Conservation (phyloP, 2,113 vertebrate genomes). For the Datnioides undecimradiatus region DNA sequence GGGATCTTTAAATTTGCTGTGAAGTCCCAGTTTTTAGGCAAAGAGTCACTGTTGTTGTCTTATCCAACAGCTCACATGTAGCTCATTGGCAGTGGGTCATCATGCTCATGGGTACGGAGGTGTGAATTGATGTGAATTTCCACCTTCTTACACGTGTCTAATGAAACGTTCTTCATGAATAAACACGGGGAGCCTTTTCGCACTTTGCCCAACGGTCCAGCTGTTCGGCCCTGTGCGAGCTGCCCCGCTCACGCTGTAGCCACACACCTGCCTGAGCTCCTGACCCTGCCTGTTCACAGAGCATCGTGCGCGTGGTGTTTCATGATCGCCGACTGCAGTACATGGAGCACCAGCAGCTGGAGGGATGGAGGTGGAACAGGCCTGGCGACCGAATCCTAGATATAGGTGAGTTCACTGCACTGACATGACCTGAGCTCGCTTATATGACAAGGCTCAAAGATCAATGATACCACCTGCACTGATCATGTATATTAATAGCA, state of each 20-base stretch:
- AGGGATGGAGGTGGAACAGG: slow-evolving; percentile 96
- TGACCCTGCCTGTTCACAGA: slow-evolving; percentile 81
- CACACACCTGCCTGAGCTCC: slow-evolving; percentile 12
- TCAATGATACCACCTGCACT: background rate
- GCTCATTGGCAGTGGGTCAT: background rate
- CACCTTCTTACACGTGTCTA: background rate
- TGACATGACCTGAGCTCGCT: background rate
- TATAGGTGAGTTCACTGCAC: slow-evolving; percentile 85
- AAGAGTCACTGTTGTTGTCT: background rate
- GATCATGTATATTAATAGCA: too few species aligned
- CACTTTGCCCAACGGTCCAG: slow-evolving; percentile 30
- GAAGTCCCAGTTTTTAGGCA: background rate
- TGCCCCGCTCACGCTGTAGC: background rate
- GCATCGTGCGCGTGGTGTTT: slow-evolving; percentile 94
- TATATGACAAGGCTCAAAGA: background rate
- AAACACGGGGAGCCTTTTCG: slow-evolving; percentile 6
- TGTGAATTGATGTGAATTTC: slow-evolving; percentile 15
- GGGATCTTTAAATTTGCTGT: background rate
- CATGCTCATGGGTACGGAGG: background rate
- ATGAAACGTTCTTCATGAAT: slow-evolving; percentile 1
- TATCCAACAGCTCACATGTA: background rate
- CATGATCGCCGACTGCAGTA: slow-evolving; percentile 95
- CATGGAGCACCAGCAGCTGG: slow-evolving; percentile 94
- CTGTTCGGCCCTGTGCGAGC: slow-evolving; percentile 9
- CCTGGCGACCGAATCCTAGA: slow-evolving; percentile 96